These are phyloP conservation scores for Eutolmus rufibarbis DNA, from an alignment of 2,888 invertebrate species.

Conservation along the genomic window DNA sequence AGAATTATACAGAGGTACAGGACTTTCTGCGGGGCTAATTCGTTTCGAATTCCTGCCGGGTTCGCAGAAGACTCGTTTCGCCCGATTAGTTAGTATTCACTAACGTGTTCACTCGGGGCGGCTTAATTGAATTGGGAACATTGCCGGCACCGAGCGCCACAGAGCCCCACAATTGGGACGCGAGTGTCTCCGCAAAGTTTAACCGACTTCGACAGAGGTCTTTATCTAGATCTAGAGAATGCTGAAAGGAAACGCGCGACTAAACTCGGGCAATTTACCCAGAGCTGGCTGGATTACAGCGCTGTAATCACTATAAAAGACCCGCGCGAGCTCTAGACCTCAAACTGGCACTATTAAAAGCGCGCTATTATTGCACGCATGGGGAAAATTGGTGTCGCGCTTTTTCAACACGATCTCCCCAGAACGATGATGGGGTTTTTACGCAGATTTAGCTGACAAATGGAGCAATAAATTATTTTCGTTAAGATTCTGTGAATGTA, in stretches of 20 bases:
- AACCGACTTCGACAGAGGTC: neutral
- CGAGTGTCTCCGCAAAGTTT: neutral
- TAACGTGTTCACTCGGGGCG: neutral
- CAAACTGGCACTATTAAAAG: neutral
- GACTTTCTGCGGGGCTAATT: neutral
- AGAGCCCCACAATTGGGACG: neutral
- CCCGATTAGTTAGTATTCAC: neutral
- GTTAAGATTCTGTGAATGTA: neutral
- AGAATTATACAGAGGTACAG: neutral
- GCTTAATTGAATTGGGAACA: neutral
- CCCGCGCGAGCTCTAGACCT: neutral
- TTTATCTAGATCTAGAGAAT: neutral
- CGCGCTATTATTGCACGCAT: neutral
- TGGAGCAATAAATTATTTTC: neutral
- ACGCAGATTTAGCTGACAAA: neutral
- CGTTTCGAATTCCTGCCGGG: neutral
- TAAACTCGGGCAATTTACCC: neutral
- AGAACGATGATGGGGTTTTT: neutral
- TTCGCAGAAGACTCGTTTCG: neutral
- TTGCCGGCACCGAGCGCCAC: neutral
- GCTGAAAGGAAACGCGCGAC: neutral
- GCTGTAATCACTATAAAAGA: neutral
- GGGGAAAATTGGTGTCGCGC: neutral
- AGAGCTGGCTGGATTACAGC: neutral
- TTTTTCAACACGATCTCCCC: neutral